Conservation (phyloP, 2,797 vertebrate genomes). For the Eulemur rubriventer region DNA sequence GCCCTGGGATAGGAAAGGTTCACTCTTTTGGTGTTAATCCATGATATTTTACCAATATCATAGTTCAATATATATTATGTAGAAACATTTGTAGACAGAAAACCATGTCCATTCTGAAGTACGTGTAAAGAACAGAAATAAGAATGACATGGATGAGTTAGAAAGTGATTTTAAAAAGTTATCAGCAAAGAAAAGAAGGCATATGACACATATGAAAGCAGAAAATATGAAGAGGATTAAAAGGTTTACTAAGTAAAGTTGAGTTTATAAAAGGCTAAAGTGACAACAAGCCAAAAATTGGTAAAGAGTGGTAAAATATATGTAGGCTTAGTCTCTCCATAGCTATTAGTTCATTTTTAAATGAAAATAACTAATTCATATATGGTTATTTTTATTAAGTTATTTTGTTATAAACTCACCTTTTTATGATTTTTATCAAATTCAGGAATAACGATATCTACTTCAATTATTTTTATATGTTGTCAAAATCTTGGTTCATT, state of each 20-base stretch:
- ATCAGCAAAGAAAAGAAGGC: neutral
- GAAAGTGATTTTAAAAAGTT: neutral
- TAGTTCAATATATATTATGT: neutral
- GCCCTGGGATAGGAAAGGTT: neutral
- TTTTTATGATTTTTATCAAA: neutral
- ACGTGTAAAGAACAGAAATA: neutral
- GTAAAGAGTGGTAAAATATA: neutral
- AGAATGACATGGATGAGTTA: neutral
- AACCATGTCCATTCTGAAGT: neutral
- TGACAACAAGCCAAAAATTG: neutral
- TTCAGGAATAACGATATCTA: neutral
- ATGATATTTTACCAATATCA: neutral
- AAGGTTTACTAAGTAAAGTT: neutral
- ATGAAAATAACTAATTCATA: neutral
- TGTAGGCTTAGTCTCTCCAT: neutral
- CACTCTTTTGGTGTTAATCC: neutral
- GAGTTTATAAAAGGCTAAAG: conserved; percentile 7
- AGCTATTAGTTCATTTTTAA: neutral
- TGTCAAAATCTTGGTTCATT: neutral
- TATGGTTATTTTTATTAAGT: neutral
- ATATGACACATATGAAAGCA: neutral
- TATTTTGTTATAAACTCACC: neutral
- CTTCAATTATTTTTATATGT: neutral
- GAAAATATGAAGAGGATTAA: conserved; percentile 34
- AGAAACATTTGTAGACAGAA: neutral